Percentiles rank a stretch among this genome's conserved stretches.
Evolutionary conservation across 2,888 invertebrate genomes (phyloP).

Genomic region (Steromphala cineraria): DNA sequence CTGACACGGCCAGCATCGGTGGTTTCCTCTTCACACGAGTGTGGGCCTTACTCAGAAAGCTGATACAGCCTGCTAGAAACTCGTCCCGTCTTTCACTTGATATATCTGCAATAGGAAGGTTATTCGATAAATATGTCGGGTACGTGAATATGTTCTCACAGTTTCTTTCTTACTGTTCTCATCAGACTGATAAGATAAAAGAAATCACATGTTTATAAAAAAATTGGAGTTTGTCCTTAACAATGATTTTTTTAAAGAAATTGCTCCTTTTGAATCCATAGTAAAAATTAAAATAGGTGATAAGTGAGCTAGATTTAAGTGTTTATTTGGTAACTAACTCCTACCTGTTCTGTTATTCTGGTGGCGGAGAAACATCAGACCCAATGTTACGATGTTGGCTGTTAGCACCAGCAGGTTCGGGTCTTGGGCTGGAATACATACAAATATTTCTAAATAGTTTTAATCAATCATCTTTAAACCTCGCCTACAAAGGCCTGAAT

Average conservation of each 20-base stretch:
- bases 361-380: slow-evolving; percentile 46
- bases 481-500: no score
- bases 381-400: slow-evolving; percentile 44
- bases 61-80: slow-evolving; percentile 21
- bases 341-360: slow-evolving; percentile 32
- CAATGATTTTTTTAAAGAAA: no score
- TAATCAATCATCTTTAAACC: not conserved
- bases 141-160: no score
- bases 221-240: no score
- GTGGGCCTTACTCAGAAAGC: slow-evolving; percentile 26
- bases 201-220: no score
- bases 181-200: no score
- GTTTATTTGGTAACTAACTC: not conserved
- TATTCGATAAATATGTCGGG: no score
- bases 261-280: no score
- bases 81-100: slow-evolving; percentile 12
- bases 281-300: no score
- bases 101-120: not conserved
- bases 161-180: no score
- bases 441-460: no score
- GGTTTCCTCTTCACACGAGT: not conserved
- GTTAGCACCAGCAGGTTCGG: slow-evolving; percentile 27
- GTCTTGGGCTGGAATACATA: not conserved
- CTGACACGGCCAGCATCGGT: slow-evolving; percentile 26
- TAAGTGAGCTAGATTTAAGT: no score